Evolutionary conservation across 2,113 vertebrate species (phyloP).

Genomic region (Mungos mungo): DNA sequence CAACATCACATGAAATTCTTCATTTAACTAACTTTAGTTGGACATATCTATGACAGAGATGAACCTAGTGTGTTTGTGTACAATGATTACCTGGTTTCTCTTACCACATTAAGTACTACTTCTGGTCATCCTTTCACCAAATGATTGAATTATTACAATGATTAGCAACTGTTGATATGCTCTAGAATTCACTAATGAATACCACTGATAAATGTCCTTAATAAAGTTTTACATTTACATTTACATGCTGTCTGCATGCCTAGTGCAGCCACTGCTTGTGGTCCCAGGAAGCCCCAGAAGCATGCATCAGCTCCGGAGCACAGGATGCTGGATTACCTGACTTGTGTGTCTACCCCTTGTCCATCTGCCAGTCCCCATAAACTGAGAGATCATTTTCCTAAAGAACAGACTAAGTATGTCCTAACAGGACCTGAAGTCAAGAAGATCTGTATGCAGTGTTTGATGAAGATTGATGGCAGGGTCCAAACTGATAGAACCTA

Average conservation of each 20-base stretch:
- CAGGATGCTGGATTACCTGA: too few species aligned
- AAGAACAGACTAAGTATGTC: too few species aligned
- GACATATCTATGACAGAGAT: background rate
- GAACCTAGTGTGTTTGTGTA: background rate
- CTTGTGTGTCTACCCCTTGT: too few species aligned
- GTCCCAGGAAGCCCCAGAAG: too few species aligned
- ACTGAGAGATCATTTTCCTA: too few species aligned
- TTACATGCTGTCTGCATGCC: background rate
- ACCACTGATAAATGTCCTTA: slow-evolving; percentile 13
- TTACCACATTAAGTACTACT: background rate
- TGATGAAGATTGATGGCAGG: too few species aligned
- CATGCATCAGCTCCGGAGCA: too few species aligned
- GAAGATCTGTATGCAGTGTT: too few species aligned
- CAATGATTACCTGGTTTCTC: slow-evolving; percentile 5
- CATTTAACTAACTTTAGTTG: slow-evolving; percentile 21
- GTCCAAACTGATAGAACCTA: too few species aligned
- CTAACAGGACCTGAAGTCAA: too few species aligned
- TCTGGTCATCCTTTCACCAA: background rate
- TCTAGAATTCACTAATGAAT: slow-evolving; percentile 21
- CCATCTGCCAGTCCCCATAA: too few species aligned
- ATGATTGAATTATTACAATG: slow-evolving; percentile 7
- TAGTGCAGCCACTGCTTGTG: too few species aligned
- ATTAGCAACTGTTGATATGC: background rate
- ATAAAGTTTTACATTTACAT: slow-evolving; percentile 30
- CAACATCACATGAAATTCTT: background rate